phyloP scores from a whole-genome alignment of 1,140 invertebrate genomes.

The Bathynomus jamesi region DNA sequence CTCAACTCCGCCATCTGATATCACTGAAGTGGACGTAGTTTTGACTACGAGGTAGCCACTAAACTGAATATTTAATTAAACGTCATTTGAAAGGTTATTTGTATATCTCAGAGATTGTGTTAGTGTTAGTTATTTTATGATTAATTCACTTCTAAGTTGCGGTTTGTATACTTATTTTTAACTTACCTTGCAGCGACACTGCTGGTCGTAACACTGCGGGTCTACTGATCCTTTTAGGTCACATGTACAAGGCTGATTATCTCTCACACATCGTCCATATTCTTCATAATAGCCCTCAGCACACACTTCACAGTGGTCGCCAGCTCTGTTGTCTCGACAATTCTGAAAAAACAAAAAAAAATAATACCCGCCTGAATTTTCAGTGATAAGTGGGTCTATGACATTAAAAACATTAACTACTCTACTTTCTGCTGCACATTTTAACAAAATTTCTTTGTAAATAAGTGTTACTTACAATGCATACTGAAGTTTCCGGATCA shows the following conservation, averaged over 20 bases:
- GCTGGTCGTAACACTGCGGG: conserved; percentile 46
- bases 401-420: not conserved
- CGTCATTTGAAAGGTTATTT: too few relatives aligned
- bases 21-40: too few relatives aligned
- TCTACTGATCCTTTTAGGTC: conserved; percentile 53
- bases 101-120: too few relatives aligned
- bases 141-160: too few relatives aligned
- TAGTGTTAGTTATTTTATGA: too few relatives aligned
- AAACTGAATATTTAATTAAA: too few relatives aligned
- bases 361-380: not conserved
- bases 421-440: too few relatives aligned
- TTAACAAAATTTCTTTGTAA: too few relatives aligned
- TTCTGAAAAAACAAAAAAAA: conserved; percentile 50
- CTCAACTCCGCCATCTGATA: too few relatives aligned
- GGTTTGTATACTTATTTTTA: too few relatives aligned
- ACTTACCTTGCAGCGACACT: conserved; percentile 60
- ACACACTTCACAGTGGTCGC: conserved; percentile 76
- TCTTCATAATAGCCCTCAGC: conserved; percentile 62
- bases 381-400: not conserved
- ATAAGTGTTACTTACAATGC: conserved; percentile 53
- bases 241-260: conserved; percentile 49
- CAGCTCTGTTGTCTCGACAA: conserved; percentile 76
- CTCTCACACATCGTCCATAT: conserved; percentile 43
- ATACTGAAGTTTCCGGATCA: conserved; percentile 71
- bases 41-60: too few relatives aligned